A percentile compares a stretch with the other conserved stretches of the same genome.
phyloP scores from a whole-genome alignment of 2,888 invertebrate species.

The Pristionchus entomophagus region DNA sequence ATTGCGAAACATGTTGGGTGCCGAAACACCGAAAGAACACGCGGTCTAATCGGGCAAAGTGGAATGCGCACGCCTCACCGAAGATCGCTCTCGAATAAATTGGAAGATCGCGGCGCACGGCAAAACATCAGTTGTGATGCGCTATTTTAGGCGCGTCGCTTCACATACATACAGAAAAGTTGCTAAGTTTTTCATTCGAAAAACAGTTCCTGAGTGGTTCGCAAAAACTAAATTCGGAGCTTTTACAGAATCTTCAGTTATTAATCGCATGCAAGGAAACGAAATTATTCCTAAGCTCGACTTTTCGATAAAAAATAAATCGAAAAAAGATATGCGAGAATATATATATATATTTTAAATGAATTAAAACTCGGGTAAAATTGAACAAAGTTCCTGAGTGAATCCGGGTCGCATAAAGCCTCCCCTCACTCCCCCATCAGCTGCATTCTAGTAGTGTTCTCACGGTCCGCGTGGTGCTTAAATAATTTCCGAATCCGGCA shows the following conservation, averaged over 20 bases:
- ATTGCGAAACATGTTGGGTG: too few relatives aligned
- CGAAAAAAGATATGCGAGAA: neutral
- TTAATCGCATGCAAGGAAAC: neutral
- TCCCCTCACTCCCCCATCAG: neutral
- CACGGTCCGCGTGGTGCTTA: conserved; percentile 9
- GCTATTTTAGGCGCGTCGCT: too few relatives aligned
- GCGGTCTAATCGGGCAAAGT: neutral
- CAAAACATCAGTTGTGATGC: neutral
- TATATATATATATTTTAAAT: neutral
- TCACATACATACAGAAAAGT: too few relatives aligned
- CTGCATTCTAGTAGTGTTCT: conserved; percentile 32
- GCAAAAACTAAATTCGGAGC: too few relatives aligned
- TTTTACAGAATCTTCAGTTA: neutral
- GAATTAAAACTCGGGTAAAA: neutral
- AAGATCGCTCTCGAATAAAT: neutral
- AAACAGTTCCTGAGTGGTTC: too few relatives aligned
- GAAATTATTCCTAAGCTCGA: neutral
- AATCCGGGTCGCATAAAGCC: neutral
- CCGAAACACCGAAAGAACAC: conserved; percentile 24
- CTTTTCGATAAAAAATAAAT: neutral
- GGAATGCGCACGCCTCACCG: neutral
- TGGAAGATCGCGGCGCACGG: too few relatives aligned
- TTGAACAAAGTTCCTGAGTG: neutral
- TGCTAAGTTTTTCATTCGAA: too few relatives aligned
- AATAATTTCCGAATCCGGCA: conserved; percentile 10